Conservation (phyloP, 2,888 invertebrate genomes). For the Hesperia comma region DNA sequence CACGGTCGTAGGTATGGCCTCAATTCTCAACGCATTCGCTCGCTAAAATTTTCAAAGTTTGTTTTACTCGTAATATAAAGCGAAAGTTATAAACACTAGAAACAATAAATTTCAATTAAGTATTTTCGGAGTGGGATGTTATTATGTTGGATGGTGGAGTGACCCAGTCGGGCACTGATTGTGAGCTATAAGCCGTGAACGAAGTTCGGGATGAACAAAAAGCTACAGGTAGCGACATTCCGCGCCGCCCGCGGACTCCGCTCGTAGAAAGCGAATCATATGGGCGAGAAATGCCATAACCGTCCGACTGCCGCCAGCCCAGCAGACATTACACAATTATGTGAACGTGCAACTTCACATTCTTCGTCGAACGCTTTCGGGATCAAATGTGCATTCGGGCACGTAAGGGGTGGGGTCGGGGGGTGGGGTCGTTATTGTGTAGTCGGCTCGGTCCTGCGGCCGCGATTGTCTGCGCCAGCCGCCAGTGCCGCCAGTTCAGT, state of each 20-base stretch:
- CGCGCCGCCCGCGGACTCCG: constrained; percentile 33
- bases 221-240: constrained; percentile 60
- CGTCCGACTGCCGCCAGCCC: constrained; percentile 37
- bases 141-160: too few species aligned
- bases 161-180: not conserved
- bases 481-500: constrained; percentile 54
- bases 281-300: constrained; percentile 51
- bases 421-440: constrained; percentile 67
- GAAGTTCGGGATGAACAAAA: constrained; percentile 45
- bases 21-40: too few species aligned
- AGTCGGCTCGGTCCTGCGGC: constrained; percentile 50
- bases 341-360: constrained; percentile 59
- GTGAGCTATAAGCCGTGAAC: constrained; percentile 43
- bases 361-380: constrained; percentile 63
- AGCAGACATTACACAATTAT: constrained; percentile 44
- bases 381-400: constrained; percentile 73
- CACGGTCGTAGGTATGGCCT: too few species aligned
- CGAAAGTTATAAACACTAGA: not conserved
- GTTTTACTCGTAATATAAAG: too few species aligned
- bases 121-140: not conserved
- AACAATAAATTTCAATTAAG: not conserved
- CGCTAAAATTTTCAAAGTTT: too few species aligned
- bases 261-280: constrained; percentile 51
- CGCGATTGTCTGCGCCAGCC: constrained; percentile 44
- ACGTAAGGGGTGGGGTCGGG: constrained; percentile 53